Evolutionary conservation across 2,113 vertebrate species (phyloP).

Genomic region (Hylia prasina): DNA sequence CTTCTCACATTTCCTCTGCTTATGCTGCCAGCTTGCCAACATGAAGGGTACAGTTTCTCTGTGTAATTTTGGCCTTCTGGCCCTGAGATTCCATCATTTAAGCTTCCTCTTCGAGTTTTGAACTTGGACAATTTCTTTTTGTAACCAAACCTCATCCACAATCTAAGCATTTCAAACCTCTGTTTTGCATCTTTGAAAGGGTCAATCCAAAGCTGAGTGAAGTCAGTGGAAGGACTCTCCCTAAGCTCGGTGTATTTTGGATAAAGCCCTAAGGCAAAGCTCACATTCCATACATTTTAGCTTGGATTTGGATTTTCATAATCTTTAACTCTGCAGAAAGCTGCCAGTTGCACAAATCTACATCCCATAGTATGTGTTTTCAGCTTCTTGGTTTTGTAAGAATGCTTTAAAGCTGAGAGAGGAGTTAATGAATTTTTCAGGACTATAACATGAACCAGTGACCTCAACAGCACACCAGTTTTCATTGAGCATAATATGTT

Average conservation of each 20-base stretch:
- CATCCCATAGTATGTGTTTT: background rate
- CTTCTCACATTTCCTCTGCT: background rate
- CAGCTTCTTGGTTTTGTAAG: background rate
- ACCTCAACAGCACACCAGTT: background rate
- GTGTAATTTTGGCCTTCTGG: background rate
- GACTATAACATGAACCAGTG: background rate
- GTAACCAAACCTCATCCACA: background rate
- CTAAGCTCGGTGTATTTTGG: background rate
- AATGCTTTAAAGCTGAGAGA: background rate
- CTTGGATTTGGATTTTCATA: constrained; percentile 61
- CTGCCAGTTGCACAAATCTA: constrained; percentile 22
- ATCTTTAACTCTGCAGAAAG: constrained; percentile 22
- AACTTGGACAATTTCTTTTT: background rate
- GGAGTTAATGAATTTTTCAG: background rate
- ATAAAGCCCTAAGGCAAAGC: background rate
- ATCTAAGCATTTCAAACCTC: background rate
- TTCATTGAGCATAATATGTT: background rate
- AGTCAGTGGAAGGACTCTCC: background rate
- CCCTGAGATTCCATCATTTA: background rate
- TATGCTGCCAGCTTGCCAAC: background rate
- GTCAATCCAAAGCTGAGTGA: background rate
- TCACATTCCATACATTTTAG: constrained; percentile 59
- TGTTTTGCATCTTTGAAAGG: background rate
- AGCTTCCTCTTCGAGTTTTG: background rate
- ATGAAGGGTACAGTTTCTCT: background rate